Conservation (phyloP, 2,113 vertebrate genomes). For the Sceloporus tristichus region DNA sequence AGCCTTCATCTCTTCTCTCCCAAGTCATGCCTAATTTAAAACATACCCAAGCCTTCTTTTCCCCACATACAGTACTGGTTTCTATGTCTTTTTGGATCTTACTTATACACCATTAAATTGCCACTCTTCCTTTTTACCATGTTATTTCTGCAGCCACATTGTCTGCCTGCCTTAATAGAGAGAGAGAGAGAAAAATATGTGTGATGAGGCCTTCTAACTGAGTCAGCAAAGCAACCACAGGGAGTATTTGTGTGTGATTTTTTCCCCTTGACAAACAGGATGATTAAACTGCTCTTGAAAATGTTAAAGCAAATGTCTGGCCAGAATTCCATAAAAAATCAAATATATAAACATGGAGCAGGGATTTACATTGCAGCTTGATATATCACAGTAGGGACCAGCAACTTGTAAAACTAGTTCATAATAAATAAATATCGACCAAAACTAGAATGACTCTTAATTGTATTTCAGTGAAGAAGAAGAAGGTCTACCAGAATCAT, state of each 20-base stretch:
- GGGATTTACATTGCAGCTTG: neutral
- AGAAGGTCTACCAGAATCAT: neutral
- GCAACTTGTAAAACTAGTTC: neutral
- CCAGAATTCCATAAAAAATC: neutral
- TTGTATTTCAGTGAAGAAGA: neutral
- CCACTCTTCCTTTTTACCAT: neutral
- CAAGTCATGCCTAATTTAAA: fast-evolving
- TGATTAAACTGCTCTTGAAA: slow-evolving; percentile 5
- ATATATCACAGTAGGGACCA: neutral
- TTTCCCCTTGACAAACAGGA: neutral
- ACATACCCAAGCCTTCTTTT: neutral
- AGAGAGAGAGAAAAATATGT: neutral
- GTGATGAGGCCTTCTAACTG: neutral
- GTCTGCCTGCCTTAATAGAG: fast-evolving
- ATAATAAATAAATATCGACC: neutral
- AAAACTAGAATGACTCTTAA: neutral
- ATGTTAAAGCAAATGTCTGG: neutral
- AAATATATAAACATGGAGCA: neutral
- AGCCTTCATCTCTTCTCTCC: slow-evolving; percentile 7
- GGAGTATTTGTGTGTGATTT: neutral
- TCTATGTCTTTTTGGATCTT: neutral
- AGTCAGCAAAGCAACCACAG: neutral
- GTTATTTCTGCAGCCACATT: neutral
- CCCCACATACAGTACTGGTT: neutral
- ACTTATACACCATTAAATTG: neutral